Percentiles rank a stretch among this genome's conserved stretches.
Conservation (phyloP, 2,113 vertebrate species). For the Serinus canaria region DNA sequence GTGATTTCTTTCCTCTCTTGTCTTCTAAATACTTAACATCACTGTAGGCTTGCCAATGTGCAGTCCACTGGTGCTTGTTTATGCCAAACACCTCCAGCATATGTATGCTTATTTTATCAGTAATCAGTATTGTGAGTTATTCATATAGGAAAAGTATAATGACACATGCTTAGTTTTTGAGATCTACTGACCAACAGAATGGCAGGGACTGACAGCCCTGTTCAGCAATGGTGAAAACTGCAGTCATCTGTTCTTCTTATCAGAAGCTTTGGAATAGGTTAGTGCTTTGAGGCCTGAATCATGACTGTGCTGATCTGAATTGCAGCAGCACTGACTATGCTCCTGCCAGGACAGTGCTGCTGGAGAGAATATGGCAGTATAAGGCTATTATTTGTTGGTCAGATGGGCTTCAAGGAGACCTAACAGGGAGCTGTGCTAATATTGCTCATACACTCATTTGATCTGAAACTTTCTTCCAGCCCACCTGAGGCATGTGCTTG, state of each 20-base stretch:
- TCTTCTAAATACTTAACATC: not conserved
- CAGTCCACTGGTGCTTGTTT: not conserved
- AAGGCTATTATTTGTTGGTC: not conserved
- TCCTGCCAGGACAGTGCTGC: not conserved
- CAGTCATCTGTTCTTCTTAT: not conserved
- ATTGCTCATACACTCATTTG: not conserved
- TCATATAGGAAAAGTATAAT: not conserved
- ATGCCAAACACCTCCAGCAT: slow-evolving; percentile 1
- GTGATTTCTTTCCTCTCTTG: not conserved
- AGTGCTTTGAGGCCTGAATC: not conserved
- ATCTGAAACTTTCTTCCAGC: not conserved
- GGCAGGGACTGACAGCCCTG: not conserved
- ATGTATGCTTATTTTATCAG: not conserved
- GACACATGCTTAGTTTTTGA: not conserved
- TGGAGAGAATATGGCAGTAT: not conserved
- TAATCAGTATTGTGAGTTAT: not conserved
- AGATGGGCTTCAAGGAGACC: not conserved
- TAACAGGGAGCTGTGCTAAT: not conserved
- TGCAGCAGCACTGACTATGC: not conserved
- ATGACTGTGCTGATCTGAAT: not conserved
- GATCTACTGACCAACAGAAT: not conserved
- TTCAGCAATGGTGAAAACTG: not conserved
- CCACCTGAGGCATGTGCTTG: not conserved
- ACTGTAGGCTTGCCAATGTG: not conserved
- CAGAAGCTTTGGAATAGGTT: not conserved